Percentiles rank a stretch among this genome's conserved stretches.
Evolutionary conservation across 2,113 vertebrate genomes (phyloP).

Genomic region (Calonectris borealis): DNA sequence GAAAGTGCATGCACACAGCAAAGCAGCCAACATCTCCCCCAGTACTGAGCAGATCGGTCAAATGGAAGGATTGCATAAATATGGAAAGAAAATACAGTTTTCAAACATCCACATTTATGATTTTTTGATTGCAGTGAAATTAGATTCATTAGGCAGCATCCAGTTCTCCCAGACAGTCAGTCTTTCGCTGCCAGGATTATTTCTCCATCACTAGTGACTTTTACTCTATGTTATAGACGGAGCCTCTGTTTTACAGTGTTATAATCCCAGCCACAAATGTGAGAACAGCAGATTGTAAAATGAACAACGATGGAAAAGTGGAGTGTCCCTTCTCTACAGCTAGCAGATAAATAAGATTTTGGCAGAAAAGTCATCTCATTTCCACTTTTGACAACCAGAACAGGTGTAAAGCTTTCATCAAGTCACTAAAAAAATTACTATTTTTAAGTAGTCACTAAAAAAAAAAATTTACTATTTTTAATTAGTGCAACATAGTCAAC

Average conservation of each 20-base stretch:
- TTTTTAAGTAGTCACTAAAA: not conserved
- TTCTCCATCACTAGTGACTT: not conserved
- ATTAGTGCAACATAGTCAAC: not conserved
- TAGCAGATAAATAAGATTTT: not conserved
- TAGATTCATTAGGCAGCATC: not conserved
- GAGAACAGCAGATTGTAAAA: not conserved
- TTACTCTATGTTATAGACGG: fast-evolving
- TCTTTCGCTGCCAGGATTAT: not conserved
- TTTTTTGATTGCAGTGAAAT: not conserved
- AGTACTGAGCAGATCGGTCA: not conserved
- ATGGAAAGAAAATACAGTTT: not conserved
- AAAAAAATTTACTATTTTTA: not conserved
- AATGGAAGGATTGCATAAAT: not conserved
- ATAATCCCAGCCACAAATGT: not conserved
- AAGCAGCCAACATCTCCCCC: not conserved
- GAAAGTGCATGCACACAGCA: not conserved
- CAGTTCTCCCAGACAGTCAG: not conserved
- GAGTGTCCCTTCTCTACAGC: not conserved
- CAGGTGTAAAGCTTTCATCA: not conserved
- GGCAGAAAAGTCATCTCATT: not conserved
- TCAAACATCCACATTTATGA: not conserved
- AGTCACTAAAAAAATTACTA: not conserved
- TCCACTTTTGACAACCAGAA: not conserved
- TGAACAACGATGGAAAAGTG: not conserved
- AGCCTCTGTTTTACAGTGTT: not conserved